A percentile compares a stretch with the other conserved stretches of the same genome.
phyloP scores from a whole-genome alignment of 1,140 invertebrate genomes.

The Diachasma alloeum region DNA sequence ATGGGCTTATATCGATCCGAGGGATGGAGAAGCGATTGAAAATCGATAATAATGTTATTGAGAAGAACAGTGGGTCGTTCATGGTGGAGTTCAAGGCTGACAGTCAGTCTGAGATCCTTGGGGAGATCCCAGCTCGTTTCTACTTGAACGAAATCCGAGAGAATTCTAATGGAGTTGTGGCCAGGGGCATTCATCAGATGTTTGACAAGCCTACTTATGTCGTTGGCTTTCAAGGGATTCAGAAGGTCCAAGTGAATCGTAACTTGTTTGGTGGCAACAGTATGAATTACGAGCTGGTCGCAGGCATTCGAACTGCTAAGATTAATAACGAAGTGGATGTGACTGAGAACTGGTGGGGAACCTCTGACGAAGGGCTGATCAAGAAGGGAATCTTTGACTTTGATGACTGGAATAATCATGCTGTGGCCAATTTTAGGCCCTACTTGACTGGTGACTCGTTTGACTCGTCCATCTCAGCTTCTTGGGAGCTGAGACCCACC shows the following conservation, averaged over 20 bases:
- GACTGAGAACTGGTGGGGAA: constrained; percentile 97
- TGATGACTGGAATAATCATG: constrained; percentile 99
- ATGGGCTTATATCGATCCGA: constrained; percentile 82
- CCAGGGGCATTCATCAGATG: constrained; percentile 60
- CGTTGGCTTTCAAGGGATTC: constrained; percentile 92
- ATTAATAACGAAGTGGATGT: constrained; percentile 90
- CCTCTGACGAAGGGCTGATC: constrained; percentile 75
- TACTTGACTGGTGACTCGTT: constrained; percentile 82
- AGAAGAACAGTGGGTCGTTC: constrained; percentile 83
- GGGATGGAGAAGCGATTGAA: constrained; percentile 98
- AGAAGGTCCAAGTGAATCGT: constrained; percentile 88
- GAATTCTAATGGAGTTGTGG: constrained; percentile 67
- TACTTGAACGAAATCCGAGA: constrained; percentile 79
- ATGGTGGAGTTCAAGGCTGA: constrained; percentile 89
- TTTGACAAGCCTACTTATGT: constrained; percentile 78
- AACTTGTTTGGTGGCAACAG: constrained; percentile 92
- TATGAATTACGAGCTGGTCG: constrained; percentile 90
- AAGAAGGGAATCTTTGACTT: constrained; percentile 94
- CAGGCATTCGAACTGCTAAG: constrained; percentile 88
- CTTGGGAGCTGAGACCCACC: constrained; percentile 65
- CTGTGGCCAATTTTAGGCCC: constrained; percentile 88
- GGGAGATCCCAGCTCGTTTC: constrained; percentile 82
- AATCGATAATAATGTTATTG: constrained; percentile 81
- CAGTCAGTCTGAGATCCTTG: constrained; percentile 93
- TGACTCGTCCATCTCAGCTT: constrained; percentile 78